These are phyloP conservation scores for Drosophila peninsularis DNA, from an alignment of 2,888 invertebrate species.

Conservation along the genomic window DNA sequence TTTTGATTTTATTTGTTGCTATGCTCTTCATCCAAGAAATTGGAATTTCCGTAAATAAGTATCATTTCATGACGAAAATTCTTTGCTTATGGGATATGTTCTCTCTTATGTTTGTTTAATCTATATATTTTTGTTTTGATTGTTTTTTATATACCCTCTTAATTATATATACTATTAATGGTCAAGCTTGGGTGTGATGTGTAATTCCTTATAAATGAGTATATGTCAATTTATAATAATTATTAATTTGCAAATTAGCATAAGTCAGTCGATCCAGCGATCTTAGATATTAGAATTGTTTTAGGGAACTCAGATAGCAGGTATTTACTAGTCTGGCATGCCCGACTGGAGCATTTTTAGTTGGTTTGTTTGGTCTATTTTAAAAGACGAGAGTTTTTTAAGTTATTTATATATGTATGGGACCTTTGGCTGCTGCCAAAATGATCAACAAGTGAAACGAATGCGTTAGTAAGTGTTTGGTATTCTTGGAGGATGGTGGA, in stretches of 20 bases:
- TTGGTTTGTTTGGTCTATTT: constrained; percentile 40
- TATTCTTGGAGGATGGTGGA: constrained; percentile 43
- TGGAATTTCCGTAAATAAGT: constrained; percentile 45
- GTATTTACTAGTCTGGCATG: not conserved
- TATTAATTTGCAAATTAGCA: not conserved
- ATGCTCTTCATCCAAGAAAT: constrained; percentile 31
- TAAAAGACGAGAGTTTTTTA: constrained; percentile 25
- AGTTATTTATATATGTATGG: constrained; percentile 44
- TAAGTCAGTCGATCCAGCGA: no score
- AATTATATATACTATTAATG: not conserved
- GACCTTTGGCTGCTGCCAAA: constrained; percentile 34
- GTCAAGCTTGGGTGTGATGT: not conserved
- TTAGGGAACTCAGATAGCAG: not conserved
- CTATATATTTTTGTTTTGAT: constrained; percentile 5
- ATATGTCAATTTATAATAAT: not conserved
- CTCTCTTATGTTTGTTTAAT: constrained; percentile 12
- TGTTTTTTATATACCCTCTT: constrained; percentile 1
- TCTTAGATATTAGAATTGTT: not conserved
- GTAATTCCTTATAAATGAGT: not conserved
- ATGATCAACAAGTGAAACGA: constrained; percentile 37
- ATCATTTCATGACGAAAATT: constrained; percentile 46
- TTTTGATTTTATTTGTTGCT: constrained; percentile 29
- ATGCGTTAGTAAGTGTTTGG: constrained; percentile 41
- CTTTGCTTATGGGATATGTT: constrained; percentile 26
- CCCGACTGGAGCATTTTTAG: not conserved